Conservation (phyloP, 2,888 invertebrate species). For the Ophion obscuratus region DNA sequence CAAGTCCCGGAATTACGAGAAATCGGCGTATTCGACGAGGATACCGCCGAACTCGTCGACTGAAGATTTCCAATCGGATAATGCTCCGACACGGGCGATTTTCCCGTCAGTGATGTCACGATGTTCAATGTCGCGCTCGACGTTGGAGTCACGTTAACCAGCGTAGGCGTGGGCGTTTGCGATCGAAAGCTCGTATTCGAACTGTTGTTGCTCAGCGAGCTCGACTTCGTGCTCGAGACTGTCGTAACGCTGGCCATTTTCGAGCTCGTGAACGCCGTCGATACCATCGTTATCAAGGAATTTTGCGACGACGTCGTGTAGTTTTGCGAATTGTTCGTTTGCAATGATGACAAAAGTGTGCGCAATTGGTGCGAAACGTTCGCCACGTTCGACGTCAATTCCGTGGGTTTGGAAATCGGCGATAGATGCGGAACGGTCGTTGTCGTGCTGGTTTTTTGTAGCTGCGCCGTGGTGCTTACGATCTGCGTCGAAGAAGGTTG, state of each 20-base stretch:
- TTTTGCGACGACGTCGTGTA: conserved; percentile 85
- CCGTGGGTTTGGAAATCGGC: conserved; percentile 89
- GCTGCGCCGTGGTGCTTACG: conserved; percentile 77
- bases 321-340: conserved; percentile 84
- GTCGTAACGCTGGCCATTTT: conserved; percentile 80
- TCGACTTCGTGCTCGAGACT: conserved; percentile 76
- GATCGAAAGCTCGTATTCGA: conserved; percentile 69
- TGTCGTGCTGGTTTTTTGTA: conserved; percentile 82
- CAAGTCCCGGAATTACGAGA: conserved; percentile 60
- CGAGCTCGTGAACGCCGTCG: conserved; percentile 84
- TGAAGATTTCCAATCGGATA: conserved; percentile 80
- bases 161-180: conserved; percentile 64
- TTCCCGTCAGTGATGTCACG: conserved; percentile 70
- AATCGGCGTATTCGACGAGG: conserved; percentile 66
- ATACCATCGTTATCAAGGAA: conserved; percentile 83
- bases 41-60: conserved; percentile 70
- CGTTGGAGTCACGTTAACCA: conserved; percentile 38
- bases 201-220: conserved; percentile 69
- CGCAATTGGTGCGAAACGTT: conserved; percentile 89
- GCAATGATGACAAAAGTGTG: conserved; percentile 88
- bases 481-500: conserved; percentile 75
- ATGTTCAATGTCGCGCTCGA: conserved; percentile 77
- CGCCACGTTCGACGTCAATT: conserved; percentile 89
- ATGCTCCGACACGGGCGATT: conserved; percentile 84
- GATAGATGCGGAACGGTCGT: conserved; percentile 89